Evolutionary conservation across 2,797 vertebrate genomes (phyloP).

Genomic region (Caiman crocodilus): DNA sequence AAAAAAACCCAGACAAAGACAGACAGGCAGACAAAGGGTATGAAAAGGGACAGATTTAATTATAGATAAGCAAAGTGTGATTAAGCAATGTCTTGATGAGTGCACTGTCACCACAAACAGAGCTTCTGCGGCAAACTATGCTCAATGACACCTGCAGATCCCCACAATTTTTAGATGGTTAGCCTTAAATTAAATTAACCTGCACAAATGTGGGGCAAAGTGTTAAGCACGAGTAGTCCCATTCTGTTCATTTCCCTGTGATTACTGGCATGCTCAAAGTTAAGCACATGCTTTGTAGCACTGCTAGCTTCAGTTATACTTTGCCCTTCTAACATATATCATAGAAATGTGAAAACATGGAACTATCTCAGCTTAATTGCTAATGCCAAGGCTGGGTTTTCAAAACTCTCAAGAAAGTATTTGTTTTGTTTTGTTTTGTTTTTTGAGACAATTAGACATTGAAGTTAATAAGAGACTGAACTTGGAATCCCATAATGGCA

Average conservation of each 20-base stretch:
- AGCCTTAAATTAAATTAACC: background rate
- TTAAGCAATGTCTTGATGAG: background rate
- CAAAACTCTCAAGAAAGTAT: background rate
- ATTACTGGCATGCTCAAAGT: background rate
- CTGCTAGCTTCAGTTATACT: background rate
- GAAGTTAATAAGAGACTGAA: background rate
- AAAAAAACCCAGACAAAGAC: background rate
- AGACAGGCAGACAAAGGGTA: background rate
- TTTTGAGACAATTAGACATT: background rate
- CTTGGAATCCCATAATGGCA: background rate
- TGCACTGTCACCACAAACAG: background rate
- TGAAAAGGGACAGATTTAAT: background rate
- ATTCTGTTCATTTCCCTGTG: background rate
- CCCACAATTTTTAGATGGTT: background rate
- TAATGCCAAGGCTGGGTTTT: background rate
- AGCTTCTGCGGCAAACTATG: background rate
- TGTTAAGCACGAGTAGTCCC: background rate
- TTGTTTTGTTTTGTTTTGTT: background rate
- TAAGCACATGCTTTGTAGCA: background rate
- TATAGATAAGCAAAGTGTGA: background rate
- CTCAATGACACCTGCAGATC: accelerated
- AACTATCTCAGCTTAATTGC: background rate
- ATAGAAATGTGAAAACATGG: background rate
- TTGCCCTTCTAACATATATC: background rate
- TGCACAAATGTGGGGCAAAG: background rate